Conservation (phyloP, 1,140 invertebrate species). For the Nasonia vitripennis region DNA sequence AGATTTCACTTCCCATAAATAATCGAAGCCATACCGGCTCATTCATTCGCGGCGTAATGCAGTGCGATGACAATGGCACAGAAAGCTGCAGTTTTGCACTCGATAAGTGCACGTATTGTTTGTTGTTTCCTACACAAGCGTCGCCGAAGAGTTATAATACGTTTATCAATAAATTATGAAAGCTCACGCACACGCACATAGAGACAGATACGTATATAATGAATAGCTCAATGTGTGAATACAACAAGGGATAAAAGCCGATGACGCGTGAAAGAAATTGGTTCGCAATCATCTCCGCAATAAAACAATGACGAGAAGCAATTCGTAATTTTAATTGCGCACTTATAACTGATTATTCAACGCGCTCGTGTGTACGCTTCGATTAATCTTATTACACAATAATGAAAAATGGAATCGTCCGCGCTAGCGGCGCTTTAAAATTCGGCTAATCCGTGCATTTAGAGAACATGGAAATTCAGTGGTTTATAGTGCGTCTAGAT, state of each 20-base stretch:
- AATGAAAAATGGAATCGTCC: too few relatives aligned
- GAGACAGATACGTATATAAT: too few relatives aligned
- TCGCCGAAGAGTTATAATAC: neutral
- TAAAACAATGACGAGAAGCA: neutral
- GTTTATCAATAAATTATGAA: neutral
- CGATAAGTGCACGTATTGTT: neutral
- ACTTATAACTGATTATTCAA: neutral
- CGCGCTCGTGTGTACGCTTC: too few relatives aligned
- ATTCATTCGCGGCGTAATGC: neutral
- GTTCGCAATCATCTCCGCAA: neutral
- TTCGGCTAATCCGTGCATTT: neutral
- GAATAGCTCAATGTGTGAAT: neutral
- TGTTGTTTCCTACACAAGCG: neutral
- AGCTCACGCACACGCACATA: neutral
- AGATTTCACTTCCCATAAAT: constrained; percentile 13
- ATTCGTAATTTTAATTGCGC: neutral
- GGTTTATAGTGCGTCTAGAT: neutral
- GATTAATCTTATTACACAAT: too few relatives aligned
- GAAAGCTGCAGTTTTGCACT: neutral
- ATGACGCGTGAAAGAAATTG: neutral
- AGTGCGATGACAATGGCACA: neutral
- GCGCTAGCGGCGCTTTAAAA: too few relatives aligned
- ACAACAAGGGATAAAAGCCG: neutral
- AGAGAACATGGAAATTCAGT: neutral
- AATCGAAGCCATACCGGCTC: neutral